Base-by-base conservation (phyloP, 2,888 invertebrate genomes). In the Drosophila falleni region DNA sequence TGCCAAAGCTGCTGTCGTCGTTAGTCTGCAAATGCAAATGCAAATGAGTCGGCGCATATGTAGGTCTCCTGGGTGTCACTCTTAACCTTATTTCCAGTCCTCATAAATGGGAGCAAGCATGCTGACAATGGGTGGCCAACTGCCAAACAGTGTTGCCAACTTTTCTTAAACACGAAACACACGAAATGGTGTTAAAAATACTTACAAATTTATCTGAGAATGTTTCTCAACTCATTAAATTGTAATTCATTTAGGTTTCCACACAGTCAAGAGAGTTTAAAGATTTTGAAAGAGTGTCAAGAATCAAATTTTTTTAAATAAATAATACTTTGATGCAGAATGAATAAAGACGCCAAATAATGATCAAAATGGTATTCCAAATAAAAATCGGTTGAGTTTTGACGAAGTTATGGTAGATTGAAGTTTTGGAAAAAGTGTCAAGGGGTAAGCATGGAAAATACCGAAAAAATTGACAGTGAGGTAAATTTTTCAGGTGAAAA, bases 1-100 rank as follows among this genome's bases (percentile, higher is more conserved):
- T 19, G 54, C 33, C 77, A 56, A 13, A 42, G 42, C 11, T 42
- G 42, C 15, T 16, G 15, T 16, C 42, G 70, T 84, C 89, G 85
- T 86, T 86, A 86, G 71, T 69, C 44, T n/a, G 62, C 69, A 80
- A 89, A 86, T 89, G 62, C 69, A 80, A 89, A 86, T 89, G 88
- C 89, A 89, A 86, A 84, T 84, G 84, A 84, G 84, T 47, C 64
- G 53, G 60, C 55, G 80, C 87, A 78, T 88, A 88, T 85, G 89
- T 85, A 80, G 85, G 85, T 85, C 89, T 89, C 81, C 68, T 78
- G 86, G 85, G 89, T 86, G 86, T 87, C 86, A 87, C 86, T 89
- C 86, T 86, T 89, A 86, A 86, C 86, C 86, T 80, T 87, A 81
- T 86, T 86, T 79, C 71, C 56, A 72, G 33, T 71, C 56, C 66